Evolutionary conservation across 2,113 vertebrate genomes (phyloP).

Genomic region (Strix aluco): DNA sequence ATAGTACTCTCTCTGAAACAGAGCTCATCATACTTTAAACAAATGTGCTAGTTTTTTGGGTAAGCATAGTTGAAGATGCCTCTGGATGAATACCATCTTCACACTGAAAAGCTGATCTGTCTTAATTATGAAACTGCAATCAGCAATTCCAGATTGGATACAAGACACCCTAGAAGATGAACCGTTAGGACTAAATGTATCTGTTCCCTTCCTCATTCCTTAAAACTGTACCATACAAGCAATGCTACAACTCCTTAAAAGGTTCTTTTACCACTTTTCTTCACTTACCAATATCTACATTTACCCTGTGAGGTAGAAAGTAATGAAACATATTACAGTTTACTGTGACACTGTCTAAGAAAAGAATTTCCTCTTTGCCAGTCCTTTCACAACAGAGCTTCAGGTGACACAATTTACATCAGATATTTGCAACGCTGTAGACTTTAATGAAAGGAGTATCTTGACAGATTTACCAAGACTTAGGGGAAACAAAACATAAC

Average conservation of each 20-base stretch:
- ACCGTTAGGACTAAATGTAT: not conserved
- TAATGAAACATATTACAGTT: not conserved
- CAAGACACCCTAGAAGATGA: fast-evolving
- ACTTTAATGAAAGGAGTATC: not conserved
- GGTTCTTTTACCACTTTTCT: not conserved
- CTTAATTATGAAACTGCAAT: not conserved
- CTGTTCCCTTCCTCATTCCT: not conserved
- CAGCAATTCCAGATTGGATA: not conserved
- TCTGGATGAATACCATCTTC: not conserved
- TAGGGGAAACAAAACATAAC: not conserved
- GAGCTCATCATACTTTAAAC: not conserved
- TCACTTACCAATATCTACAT: too few relatives aligned
- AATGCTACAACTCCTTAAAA: not conserved
- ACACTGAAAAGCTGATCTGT: not conserved
- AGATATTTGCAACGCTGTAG: not conserved
- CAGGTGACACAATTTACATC: not conserved
- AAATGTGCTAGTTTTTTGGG: not conserved
- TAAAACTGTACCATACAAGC: not conserved
- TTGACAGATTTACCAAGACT: not conserved
- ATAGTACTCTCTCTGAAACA: not conserved
- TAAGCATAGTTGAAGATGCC: not conserved
- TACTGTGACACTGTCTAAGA: not conserved
- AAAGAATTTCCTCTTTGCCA: not conserved
- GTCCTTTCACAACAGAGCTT: not conserved
- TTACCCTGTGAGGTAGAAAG: not conserved